Evolutionary conservation across 2,113 vertebrate species (phyloP).

Genomic region (Cavia aperea): DNA sequence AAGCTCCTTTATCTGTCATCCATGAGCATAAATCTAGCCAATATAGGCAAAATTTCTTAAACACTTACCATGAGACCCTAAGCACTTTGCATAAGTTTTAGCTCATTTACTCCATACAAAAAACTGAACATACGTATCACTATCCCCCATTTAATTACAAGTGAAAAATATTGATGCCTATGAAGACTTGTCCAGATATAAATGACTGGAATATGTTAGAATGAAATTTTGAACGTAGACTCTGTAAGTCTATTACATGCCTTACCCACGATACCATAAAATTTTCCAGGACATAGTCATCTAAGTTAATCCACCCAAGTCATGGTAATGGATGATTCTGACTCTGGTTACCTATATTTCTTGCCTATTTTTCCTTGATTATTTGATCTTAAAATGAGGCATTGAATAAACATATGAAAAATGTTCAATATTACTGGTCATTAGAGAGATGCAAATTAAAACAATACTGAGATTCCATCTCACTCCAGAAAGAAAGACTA

Average conservation of each 20-base stretch:
- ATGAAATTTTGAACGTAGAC: background rate
- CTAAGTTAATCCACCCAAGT: background rate
- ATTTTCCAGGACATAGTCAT: background rate
- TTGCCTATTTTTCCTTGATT: background rate
- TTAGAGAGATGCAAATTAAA: background rate
- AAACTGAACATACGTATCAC: background rate
- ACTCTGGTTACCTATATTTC: background rate
- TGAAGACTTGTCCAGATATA: background rate
- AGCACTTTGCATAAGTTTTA: background rate
- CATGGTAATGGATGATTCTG: background rate
- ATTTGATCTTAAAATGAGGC: background rate
- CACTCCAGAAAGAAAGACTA: background rate
- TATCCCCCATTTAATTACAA: background rate
- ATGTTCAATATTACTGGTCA: background rate
- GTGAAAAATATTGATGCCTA: background rate
- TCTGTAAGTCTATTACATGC: background rate
- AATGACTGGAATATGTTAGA: background rate
- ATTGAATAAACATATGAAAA: background rate
- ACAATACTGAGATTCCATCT: background rate
- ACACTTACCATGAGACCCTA: background rate
- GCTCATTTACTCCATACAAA: background rate
- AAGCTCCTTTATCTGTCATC: background rate
- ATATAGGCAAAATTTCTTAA: background rate
- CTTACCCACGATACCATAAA: background rate
- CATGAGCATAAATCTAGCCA: background rate